Conservation (phyloP, 1,140 invertebrate genomes). For the Lordiphosa clarofinis region DNA sequence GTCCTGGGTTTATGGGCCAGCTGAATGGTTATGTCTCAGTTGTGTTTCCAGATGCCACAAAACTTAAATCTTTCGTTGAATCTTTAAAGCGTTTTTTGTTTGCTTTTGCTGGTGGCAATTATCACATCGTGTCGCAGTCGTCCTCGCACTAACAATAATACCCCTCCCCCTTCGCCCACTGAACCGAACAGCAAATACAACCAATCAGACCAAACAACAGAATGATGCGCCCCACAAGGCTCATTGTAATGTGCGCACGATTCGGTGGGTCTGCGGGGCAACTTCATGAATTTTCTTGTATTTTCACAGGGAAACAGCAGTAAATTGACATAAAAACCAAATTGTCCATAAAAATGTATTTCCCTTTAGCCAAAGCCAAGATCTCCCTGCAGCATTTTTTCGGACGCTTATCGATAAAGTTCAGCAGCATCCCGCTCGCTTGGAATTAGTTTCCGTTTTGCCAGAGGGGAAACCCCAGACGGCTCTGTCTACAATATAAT, state of each 20-base stretch:
- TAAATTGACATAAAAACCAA: conserved; percentile 78
- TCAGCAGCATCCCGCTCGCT: conserved; percentile 55
- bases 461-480: conserved; percentile 6
- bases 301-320: conserved; percentile 72
- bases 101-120: conserved; percentile 50
- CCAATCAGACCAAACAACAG: conserved; percentile 53
- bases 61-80: conserved; percentile 50
- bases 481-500: conserved; percentile 71
- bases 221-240: conserved; percentile 59
- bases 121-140: conserved; percentile 74
- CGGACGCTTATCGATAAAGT: conserved; percentile 70
- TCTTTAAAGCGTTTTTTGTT: conserved; percentile 49
- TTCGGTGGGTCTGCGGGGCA: conserved; percentile 38
- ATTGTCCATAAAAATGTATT: conserved; percentile 78
- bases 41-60: conserved; percentile 16
- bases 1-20: too few relatives aligned
- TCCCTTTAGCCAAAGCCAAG: conserved; percentile 65
- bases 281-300: conserved; percentile 75
- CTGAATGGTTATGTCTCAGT: too few relatives aligned
- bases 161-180: conserved; percentile 10
- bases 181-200: conserved; percentile 55
- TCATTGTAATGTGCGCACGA: conserved; percentile 61
- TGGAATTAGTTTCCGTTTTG: conserved; percentile 62
- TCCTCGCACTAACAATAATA: conserved; percentile 54
- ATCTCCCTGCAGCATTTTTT: conserved; percentile 37